Conservation (phyloP, 2,113 vertebrate species). For the Passerina amoena region DNA sequence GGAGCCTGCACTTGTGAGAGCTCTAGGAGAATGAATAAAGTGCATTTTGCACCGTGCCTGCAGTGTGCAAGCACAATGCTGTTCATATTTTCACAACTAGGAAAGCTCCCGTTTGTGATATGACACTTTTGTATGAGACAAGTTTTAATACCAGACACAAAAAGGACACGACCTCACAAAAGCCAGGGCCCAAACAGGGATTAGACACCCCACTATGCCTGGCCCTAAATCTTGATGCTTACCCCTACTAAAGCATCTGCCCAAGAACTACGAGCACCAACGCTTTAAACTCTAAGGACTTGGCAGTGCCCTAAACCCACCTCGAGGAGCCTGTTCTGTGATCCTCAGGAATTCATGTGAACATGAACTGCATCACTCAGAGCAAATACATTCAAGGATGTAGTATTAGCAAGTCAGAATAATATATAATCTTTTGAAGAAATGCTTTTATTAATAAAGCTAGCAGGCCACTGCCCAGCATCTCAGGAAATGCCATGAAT, state of each 20-base stretch:
- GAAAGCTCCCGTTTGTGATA: not conserved
- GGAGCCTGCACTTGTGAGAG: not conserved
- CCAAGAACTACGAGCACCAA: too few species aligned
- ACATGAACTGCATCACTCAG: fast-evolving
- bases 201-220: too few species aligned
- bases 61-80: fast-evolving
- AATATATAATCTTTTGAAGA: not conserved
- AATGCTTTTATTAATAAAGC: not conserved
- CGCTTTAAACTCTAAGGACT: too few species aligned
- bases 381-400: not conserved
- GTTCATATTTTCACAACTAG: fast-evolving
- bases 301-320: too few species aligned
- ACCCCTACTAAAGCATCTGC: too few species aligned
- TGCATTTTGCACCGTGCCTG: fast-evolving
- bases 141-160: not conserved
- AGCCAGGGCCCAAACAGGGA: too few species aligned
- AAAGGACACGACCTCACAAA: too few species aligned
- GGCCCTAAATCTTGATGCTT: too few species aligned
- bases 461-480: not conserved
- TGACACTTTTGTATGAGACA: not conserved
- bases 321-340: too few species aligned
- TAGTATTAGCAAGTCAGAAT: not conserved
- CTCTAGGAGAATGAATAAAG: not conserved
- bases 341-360: not conserved
- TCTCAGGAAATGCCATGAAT: not conserved